These are phyloP conservation scores for Globodera ellingtonae DNA, from an alignment of 1,140 invertebrate genomes.

Conservation along the genomic window DNA sequence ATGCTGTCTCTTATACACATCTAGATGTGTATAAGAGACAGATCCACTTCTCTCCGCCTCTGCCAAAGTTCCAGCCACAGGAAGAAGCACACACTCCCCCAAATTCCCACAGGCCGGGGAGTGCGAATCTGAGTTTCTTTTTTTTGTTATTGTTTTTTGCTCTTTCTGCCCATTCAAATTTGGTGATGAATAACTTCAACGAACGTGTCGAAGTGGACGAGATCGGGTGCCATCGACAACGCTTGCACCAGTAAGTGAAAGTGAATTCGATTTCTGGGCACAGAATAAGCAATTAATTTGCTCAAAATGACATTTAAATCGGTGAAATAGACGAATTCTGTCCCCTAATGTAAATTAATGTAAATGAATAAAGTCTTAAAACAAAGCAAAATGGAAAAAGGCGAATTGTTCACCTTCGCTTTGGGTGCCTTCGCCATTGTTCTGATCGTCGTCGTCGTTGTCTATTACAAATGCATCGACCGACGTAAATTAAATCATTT, in stretches of 20 bases:
- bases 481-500: neutral
- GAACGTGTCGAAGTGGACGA: conserved; percentile 3
- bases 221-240: conserved; percentile 1
- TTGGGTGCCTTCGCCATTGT: neutral
- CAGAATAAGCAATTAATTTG: no score
- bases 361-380: no score
- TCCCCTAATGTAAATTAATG: no score
- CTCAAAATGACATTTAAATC: no score
- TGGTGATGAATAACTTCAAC: neutral
- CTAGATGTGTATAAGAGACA: no score
- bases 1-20: no score
- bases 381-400: conserved; percentile 8
- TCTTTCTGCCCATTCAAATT: neutral
- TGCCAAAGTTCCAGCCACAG: no score
- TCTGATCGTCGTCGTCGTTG: neutral
- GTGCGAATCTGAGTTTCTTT: no score
- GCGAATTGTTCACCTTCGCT: conserved; percentile 12
- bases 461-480: conserved; percentile 10
- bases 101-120: no score
- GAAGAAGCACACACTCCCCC: no score
- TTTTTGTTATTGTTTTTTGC: no score
- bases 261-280: neutral
- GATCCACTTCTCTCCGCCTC: neutral
- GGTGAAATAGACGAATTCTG: no score
- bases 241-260: conserved; percentile 1